Percentiles rank a stretch among this genome's conserved stretches.
phyloP scores from a whole-genome alignment of 2,888 invertebrate species.

The Oxystoma pomonae region DNA sequence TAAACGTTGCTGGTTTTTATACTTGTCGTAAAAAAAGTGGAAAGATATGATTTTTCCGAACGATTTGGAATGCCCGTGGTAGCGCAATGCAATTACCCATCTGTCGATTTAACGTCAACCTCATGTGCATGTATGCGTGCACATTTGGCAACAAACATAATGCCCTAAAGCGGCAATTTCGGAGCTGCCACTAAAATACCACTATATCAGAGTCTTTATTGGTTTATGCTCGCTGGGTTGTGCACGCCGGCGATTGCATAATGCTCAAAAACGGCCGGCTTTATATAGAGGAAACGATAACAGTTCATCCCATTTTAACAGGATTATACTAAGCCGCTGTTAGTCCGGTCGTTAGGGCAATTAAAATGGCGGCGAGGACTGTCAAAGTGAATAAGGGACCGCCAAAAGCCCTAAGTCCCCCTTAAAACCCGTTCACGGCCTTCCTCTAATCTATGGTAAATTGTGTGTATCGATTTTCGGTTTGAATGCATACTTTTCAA shows the following conservation, averaged over 20 bases:
- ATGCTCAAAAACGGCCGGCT: background rate
- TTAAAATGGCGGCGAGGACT: constrained; percentile 37
- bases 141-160: background rate
- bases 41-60: background rate
- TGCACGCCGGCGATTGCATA: background rate
- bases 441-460: constrained; percentile 3
- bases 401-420: background rate
- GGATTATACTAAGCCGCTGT: constrained; percentile 40
- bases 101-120: background rate
- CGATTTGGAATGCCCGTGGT: background rate
- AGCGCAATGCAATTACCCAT: background rate
- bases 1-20: too few species aligned
- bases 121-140: background rate
- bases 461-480: constrained; percentile 14
- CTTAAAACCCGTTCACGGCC: background rate
- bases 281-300: background rate
- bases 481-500: constrained; percentile 14
- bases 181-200: background rate
- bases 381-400: constrained; percentile 9
- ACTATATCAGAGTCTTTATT: background rate
- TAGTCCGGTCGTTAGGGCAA: constrained; percentile 40
- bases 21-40: too few species aligned
- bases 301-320: constrained; percentile 31
- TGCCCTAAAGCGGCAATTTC: background rate
- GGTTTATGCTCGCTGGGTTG: background rate